Evolutionary conservation across 2,797 vertebrate species (phyloP), one percentile per base, ranked within the genome.

Genomic region (Loris lydekkerianus): DNA sequence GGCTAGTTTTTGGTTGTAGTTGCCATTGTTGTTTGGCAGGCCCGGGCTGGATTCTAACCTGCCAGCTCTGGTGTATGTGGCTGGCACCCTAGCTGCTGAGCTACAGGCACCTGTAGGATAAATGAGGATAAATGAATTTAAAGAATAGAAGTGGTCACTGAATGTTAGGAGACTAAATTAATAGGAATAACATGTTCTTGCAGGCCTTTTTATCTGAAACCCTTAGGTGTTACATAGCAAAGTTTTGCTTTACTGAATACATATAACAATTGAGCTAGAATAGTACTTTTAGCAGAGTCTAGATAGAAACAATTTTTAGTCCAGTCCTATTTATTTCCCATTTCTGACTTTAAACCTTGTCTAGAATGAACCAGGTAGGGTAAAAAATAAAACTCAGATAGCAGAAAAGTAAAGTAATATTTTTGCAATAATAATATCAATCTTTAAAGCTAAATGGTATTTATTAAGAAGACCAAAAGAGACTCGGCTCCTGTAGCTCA

Each of bases 361-460:
- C 67, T 20, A 89, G 73, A 94, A 94, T 43, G 61, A 76, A 91
- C 17, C 53, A 85, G 56, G 56, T 40, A 93, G 75, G 56, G 8
- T 65, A 70, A 88, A 69, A 94, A 77, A n/a, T 49, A 70, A 78
- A 95, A 78, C 58, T 75, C 53, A 56, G 23, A 87, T 67, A 86
- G 67, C 15, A 53, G 23, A 75, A 93, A 63, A 72, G 37, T 86
- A 91, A 89, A 29, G 37, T 77, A 40, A n/a, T 86, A 13, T 78
- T 82, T 91, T 91, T 91, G 23, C 29, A 94, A 58, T 83, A 73
- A 73, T 60, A 87, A 76, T 29, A 10, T 27, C 84, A 85, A 18
- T 88, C n/a, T 93, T 95, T 85, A 91, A 93, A 93, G 40, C 40
- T 63, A 89, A 91, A 67, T 17, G 17, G 21, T 72, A 91, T 83